phyloP scores from a whole-genome alignment of 2,113 vertebrate species.

The Catharus bicknelli region DNA sequence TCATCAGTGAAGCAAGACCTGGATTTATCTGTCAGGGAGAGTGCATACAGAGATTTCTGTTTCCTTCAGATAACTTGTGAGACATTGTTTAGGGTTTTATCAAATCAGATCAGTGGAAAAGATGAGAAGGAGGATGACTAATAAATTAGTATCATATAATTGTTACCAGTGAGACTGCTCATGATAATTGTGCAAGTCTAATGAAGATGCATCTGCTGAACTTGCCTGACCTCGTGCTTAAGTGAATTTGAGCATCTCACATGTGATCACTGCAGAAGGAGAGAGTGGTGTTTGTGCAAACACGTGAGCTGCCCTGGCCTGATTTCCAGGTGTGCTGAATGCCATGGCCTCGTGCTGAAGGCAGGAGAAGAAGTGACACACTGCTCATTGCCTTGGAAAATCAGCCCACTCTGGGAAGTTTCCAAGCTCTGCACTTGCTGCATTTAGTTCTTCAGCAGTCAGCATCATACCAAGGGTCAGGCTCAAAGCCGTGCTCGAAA shows the following conservation, averaged over 20 bases:
- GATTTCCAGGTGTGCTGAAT: slow-evolving; percentile 11
- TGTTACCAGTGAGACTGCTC: not conserved
- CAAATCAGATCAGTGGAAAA: not conserved
- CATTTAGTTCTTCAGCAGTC: slow-evolving; percentile 35
- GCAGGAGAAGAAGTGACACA: not conserved
- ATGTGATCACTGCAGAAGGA: not conserved
- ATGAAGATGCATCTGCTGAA: not conserved
- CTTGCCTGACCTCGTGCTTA: not conserved
- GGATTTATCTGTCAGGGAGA: not conserved
- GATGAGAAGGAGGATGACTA: not conserved
- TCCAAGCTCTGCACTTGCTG: slow-evolving; percentile 15
- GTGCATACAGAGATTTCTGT: not conserved
- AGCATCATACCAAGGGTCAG: slow-evolving; percentile 53
- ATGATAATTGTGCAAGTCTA: not conserved
- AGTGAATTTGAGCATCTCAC: not conserved
- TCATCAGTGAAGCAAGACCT: not conserved
- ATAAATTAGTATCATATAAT: not conserved
- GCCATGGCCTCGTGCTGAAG: not conserved
- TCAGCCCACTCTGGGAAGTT: slow-evolving; percentile 25
- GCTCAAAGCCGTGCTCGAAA: slow-evolving; percentile 5
- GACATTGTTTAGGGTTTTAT: not conserved
- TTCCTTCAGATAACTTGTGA: not conserved
- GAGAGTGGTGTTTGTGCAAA: not conserved
- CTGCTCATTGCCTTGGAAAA: slow-evolving; percentile 52
- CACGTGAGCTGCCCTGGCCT: not conserved